Percentiles rank a stretch among this genome's conserved stretches.
phyloP scores from a whole-genome alignment of 2,113 vertebrate genomes.

The Larimichthys polyactis region DNA sequence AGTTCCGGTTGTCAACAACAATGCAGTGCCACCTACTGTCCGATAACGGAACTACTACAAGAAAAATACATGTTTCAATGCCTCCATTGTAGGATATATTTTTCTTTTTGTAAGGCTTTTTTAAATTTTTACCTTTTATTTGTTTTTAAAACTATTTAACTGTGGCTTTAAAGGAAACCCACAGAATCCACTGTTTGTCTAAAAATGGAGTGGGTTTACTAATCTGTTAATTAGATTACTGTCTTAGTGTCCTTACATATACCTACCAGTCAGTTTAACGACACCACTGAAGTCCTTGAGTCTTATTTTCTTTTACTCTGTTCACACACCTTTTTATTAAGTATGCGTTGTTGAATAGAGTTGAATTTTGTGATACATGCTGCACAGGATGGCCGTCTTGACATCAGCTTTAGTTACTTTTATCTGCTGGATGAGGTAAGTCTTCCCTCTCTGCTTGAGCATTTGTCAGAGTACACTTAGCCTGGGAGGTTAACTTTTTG shows the following conservation, averaged over 20 bases:
- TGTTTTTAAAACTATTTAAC: not conserved
- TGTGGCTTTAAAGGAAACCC: not conserved
- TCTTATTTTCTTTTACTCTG: not conserved
- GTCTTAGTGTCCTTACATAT: constrained; percentile 15
- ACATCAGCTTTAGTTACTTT: constrained; percentile 48
- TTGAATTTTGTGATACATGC: constrained; percentile 23
- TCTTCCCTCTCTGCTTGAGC: constrained; percentile 10
- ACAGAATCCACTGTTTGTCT: constrained; percentile 51
- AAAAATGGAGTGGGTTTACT: constrained; percentile 76
- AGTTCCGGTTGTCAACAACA: constrained; percentile 45
- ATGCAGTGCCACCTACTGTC: constrained; percentile 54
- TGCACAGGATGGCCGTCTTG: constrained; percentile 51
- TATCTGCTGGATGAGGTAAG: constrained; percentile 69
- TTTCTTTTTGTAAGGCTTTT: not conserved
- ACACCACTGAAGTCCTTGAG: constrained; percentile 2
- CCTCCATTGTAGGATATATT: not conserved
- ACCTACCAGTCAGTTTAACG: constrained; percentile 45
- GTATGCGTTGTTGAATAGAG: constrained; percentile 13
- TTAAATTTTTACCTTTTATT: not conserved
- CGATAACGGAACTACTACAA: not conserved
- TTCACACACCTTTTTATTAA: not conserved
- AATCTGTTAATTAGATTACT: constrained; percentile 85
- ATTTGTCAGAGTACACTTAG: not conserved
- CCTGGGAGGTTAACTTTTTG: not conserved
- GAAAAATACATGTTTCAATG: not conserved